phyloP scores from a whole-genome alignment of 2,888 invertebrate species.

The Nemurella pictetii region DNA sequence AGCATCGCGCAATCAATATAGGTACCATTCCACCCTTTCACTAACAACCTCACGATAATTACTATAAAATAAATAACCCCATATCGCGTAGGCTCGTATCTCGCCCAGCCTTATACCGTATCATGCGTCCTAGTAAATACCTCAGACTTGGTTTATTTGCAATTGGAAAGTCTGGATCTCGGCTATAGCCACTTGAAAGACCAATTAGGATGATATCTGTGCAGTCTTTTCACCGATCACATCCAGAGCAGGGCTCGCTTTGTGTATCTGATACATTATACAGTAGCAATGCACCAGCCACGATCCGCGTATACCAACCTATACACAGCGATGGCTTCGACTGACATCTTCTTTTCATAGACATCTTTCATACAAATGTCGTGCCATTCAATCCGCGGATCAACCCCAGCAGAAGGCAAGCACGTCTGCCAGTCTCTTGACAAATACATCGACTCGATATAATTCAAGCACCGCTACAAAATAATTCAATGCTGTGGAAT shows the following conservation, averaged over 20 bases:
- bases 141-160: constrained; percentile 5
- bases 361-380: not conserved
- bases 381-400: not conserved
- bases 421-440: not conserved
- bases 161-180: constrained; percentile 16
- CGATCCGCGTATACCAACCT: not conserved
- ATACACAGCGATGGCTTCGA: not conserved
- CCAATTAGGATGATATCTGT: constrained; percentile 19
- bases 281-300: not conserved
- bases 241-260: not conserved
- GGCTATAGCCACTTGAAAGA: constrained; percentile 12
- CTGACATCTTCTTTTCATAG: not conserved
- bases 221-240: constrained; percentile 23
- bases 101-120: not conserved
- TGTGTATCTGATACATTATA: not conserved
- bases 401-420: not conserved
- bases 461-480: not conserved
- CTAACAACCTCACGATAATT: not conserved
- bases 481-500: not conserved
- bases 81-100: not conserved
- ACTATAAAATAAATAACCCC: not conserved
- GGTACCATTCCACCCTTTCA: not conserved
- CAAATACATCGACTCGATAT: not conserved
- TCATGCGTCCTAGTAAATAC: not conserved
- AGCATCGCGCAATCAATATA: not conserved